These are phyloP conservation scores for Antrozous pallidus DNA, from an alignment of 2,797 vertebrate genomes.

Conservation along the genomic window DNA sequence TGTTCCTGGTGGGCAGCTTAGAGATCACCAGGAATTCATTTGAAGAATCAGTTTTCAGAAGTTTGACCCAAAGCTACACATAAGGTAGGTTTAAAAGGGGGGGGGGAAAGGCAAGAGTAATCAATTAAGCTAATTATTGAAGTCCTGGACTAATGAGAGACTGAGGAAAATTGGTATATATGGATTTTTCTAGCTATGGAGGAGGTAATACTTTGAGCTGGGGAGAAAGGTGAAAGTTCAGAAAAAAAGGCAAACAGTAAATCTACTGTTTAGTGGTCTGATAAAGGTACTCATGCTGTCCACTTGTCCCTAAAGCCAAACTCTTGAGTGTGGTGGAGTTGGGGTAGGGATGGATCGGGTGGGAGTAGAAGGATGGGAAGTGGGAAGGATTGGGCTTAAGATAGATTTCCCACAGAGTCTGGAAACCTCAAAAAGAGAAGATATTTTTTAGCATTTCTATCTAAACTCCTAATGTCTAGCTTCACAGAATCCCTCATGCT, in stretches of 20 bases:
- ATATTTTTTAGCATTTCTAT: neutral
- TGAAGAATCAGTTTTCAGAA: neutral
- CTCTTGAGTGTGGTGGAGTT: neutral
- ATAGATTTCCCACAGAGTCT: neutral
- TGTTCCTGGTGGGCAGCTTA: neutral
- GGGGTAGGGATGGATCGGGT: accelerated
- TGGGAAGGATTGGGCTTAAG: accelerated
- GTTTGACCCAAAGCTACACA: neutral
- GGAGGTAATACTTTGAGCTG: neutral
- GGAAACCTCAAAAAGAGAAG: neutral
- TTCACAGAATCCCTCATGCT: neutral
- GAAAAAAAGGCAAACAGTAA: neutral
- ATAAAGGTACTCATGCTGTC: neutral
- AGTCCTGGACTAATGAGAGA: neutral
- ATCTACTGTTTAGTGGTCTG: neutral
- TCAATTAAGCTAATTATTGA: neutral
- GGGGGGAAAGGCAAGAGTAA: neutral
- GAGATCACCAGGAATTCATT: neutral
- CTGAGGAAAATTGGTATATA: neutral
- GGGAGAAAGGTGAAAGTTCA: neutral
- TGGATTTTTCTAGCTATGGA: neutral
- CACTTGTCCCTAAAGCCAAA: neutral
- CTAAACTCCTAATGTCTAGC: neutral
- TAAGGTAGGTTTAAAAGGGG: neutral
- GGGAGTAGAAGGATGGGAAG: no score